These are phyloP conservation scores for Chelonia mydas DNA, from an alignment of 2,797 vertebrate species.

Conservation along the genomic window DNA sequence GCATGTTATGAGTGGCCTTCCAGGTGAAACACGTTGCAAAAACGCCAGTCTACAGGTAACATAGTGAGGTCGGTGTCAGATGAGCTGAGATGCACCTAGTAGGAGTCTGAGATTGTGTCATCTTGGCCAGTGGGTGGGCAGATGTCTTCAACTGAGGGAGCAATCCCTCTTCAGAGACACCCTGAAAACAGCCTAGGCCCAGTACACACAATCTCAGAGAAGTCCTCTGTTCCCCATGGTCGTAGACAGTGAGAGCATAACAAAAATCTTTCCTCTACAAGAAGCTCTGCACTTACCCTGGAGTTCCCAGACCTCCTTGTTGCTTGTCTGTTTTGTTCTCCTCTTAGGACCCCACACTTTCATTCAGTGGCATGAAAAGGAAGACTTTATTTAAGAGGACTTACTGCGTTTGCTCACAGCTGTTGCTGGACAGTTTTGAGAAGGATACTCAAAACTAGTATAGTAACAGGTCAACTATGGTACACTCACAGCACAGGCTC, in stretches of 20 bases:
- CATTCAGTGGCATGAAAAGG: background rate
- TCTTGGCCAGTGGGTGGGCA: background rate
- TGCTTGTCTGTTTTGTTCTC: background rate
- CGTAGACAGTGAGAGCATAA: background rate
- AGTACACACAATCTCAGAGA: background rate
- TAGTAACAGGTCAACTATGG: background rate
- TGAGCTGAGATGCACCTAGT: background rate
- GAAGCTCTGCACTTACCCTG: background rate
- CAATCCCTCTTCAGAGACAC: background rate
- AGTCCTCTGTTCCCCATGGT: background rate
- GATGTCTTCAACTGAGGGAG: background rate
- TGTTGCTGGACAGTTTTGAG: background rate
- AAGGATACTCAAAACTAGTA: background rate
- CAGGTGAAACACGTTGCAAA: background rate
- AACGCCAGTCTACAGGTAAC: background rate
- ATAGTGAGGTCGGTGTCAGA: background rate
- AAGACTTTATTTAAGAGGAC: background rate
- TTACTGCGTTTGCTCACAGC: conserved; percentile 24
- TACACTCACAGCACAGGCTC: background rate
- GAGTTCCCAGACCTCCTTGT: background rate
- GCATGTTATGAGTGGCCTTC: background rate
- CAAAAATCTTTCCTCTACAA: background rate
- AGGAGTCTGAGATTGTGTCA: background rate
- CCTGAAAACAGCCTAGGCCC: too few relatives aligned
- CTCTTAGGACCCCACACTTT: background rate